phyloP scores from a whole-genome alignment of 2,888 invertebrate genomes.

The Eupithecia dodoneata region DNA sequence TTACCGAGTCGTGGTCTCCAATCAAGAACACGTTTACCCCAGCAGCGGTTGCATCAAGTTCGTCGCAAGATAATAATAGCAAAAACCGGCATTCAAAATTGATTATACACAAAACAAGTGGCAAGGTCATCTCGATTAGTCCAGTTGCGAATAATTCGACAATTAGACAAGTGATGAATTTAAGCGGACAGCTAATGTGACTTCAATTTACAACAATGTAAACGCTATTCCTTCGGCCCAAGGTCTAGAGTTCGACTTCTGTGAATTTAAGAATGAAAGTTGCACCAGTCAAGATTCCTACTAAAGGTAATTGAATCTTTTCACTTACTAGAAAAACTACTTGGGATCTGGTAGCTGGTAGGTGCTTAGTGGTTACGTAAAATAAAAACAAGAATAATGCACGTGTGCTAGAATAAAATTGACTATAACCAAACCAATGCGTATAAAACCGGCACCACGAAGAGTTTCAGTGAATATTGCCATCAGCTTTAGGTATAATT shows the following conservation, averaged over 20 bases:
- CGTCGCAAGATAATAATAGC: neutral
- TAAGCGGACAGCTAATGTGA: constrained; percentile 29
- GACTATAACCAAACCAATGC: neutral
- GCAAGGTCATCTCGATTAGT: constrained; percentile 49
- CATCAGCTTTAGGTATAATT: neutral
- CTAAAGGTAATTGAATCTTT: constrained; percentile 1
- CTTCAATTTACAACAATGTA: constrained; percentile 30
- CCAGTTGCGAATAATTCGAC: constrained; percentile 36
- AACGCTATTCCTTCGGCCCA: neutral
- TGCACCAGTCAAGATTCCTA: neutral
- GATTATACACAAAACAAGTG: constrained; percentile 1
- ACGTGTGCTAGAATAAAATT: neutral
- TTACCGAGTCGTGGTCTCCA: too few relatives aligned
- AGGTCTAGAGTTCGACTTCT: neutral
- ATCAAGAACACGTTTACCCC: too few relatives aligned
- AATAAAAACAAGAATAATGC: neutral
- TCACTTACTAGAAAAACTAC: constrained; percentile 8
- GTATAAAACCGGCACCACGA: neutral
- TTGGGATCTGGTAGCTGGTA: neutral
- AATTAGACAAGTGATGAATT: constrained; percentile 44
- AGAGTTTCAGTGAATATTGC: neutral
- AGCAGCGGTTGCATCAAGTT: too few relatives aligned
- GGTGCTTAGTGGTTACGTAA: neutral
- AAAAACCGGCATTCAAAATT: neutral
- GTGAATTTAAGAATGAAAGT: neutral